Evolutionary conservation across 1,140 invertebrate genomes (phyloP).

Genomic region (Bombus terrestris): DNA sequence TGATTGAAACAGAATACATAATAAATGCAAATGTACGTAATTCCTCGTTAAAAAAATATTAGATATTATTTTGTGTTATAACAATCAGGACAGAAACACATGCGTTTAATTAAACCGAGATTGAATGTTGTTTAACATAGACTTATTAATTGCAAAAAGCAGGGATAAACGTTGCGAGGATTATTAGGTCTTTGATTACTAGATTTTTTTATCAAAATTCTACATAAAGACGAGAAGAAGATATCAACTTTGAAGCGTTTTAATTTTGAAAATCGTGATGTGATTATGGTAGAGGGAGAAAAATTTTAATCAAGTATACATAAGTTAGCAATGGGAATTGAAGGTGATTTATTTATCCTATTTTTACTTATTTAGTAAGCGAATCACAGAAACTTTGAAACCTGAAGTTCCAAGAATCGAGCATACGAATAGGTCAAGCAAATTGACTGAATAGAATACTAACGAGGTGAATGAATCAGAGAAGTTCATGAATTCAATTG

Average conservation of each 20-base stretch:
- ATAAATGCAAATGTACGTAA: neutral
- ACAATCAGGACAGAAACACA: neutral
- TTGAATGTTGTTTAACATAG: too few relatives aligned
- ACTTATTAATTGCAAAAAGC: too few relatives aligned
- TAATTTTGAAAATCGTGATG: too few relatives aligned
- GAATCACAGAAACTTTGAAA: slow-evolving; percentile 1
- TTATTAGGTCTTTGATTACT: too few relatives aligned
- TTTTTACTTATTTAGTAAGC: slow-evolving; percentile 14
- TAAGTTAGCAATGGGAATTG: neutral
- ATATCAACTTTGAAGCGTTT: too few relatives aligned
- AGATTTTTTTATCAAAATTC: too few relatives aligned
- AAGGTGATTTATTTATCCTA: neutral
- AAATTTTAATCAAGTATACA: neutral
- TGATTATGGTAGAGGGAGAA: too few relatives aligned
- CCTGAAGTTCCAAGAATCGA: slow-evolving; percentile 16
- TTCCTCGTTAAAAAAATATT: neutral
- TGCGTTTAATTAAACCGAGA: neutral
- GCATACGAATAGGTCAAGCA: slow-evolving; percentile 16
- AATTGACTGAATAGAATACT: slow-evolving; percentile 44
- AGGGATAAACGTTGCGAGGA: too few relatives aligned
- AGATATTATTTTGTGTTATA: neutral
- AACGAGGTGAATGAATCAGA: slow-evolving; percentile 28
- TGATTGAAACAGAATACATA: neutral
- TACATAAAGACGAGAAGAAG: too few relatives aligned
- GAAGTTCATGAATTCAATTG: slow-evolving; percentile 13